These are phyloP conservation scores for Trichonephila clavipes DNA, from an alignment of 1,140 invertebrate genomes.

Conservation along the genomic window DNA sequence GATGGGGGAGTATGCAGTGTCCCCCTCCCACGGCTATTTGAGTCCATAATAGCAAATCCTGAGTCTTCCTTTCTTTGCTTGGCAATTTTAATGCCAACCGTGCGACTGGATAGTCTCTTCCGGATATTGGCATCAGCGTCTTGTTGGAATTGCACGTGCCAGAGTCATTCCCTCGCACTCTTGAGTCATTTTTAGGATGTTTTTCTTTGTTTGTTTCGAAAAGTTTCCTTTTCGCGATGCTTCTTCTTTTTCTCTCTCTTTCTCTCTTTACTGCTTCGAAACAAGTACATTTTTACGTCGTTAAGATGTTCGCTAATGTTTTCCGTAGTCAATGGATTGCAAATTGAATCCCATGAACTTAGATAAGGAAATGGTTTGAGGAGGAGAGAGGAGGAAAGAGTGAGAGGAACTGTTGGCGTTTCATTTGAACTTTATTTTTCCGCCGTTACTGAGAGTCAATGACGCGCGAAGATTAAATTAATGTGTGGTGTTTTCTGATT, in stretches of 20 bases:
- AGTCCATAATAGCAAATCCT: conserved; percentile 67
- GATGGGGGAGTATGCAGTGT: conserved; percentile 39
- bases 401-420: conserved; percentile 40
- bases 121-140: conserved; percentile 48
- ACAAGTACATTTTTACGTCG: conserved; percentile 72
- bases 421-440: conserved; percentile 47
- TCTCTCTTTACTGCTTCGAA: conserved; percentile 15
- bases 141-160: conserved; percentile 19
- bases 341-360: conserved; percentile 67
- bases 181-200: conserved; percentile 34
- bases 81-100: conserved; percentile 70
- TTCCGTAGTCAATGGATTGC: conserved; percentile 70
- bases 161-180: conserved; percentile 34
- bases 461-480: conserved; percentile 57
- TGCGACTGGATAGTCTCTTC: conserved; percentile 2
- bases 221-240: neutral
- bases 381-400: conserved; percentile 10
- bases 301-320: conserved; percentile 69
- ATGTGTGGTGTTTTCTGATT: conserved; percentile 59
- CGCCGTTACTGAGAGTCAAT: conserved; percentile 44
- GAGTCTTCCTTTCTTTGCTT: conserved; percentile 55
- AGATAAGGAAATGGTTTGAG: conserved; percentile 39
- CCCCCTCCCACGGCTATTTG: conserved; percentile 63
- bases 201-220: conserved; percentile 18
- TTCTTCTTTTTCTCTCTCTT: neutral